Evolutionary conservation across 2,888 invertebrate species (phyloP).

Genomic region (Conops quadrifasciatus): DNA sequence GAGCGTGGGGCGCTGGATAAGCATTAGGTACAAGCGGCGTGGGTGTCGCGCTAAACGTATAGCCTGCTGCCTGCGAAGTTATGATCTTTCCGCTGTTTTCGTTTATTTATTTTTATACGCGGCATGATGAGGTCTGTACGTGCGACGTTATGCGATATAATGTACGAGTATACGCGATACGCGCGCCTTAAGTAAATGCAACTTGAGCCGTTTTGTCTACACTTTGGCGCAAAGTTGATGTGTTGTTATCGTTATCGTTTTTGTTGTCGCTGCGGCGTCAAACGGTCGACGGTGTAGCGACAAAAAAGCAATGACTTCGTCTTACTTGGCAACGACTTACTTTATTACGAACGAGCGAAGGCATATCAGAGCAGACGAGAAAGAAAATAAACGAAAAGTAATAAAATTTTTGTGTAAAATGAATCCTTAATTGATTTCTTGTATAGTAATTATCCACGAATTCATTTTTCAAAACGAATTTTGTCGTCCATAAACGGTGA

Average conservation of each 20-base stretch:
- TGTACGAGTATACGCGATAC: background rate
- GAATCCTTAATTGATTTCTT: no score
- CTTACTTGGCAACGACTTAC: constrained; percentile 3
- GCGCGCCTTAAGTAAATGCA: constrained; percentile 16
- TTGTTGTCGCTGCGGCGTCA: constrained; percentile 4
- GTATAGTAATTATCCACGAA: no score
- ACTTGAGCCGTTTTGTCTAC: constrained; percentile 29
- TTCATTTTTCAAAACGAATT: no score
- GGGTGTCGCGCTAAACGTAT: background rate
- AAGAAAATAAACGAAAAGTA: background rate
- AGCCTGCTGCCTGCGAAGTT: background rate
- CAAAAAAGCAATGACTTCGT: background rate
- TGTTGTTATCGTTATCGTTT: background rate
- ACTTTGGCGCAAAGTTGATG: constrained; percentile 23
- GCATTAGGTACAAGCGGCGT: background rate
- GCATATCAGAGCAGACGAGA: no score
- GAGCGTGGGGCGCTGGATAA: background rate
- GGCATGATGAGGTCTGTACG: background rate
- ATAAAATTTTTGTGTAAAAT: constrained; percentile 1
- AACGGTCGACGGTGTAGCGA: background rate
- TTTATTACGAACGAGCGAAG: no score
- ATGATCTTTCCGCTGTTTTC: constrained; percentile 11
- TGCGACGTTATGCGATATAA: background rate
- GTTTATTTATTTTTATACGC: constrained; percentile 6
- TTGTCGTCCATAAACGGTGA: no score